A percentile compares a stretch with the other conserved stretches of the same genome.
phyloP scores from a whole-genome alignment of 2,113 vertebrate species.

The Cyprinodon brontotheroides region DNA sequence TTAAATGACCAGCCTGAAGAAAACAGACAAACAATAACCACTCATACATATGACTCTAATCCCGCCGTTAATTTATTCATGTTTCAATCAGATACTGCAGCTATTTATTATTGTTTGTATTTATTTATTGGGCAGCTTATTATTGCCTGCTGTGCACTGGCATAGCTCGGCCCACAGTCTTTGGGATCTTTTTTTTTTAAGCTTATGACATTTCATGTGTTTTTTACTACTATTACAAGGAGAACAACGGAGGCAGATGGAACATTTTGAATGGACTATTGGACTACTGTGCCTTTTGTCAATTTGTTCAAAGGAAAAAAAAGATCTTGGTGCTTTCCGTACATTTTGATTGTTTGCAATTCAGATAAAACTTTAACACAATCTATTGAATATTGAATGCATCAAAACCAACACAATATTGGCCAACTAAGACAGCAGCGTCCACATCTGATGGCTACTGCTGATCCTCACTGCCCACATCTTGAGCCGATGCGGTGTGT shows the following conservation, averaged over 20 bases:
- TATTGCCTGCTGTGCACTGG: slow-evolving; percentile 54
- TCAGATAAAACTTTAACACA: slow-evolving; percentile 43
- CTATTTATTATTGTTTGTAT: slow-evolving; percentile 81
- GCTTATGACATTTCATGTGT: slow-evolving; percentile 47
- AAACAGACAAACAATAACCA: slow-evolving; percentile 38
- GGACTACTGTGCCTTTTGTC: slow-evolving; percentile 82
- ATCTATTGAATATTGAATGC: slow-evolving; percentile 22
- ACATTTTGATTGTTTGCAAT: slow-evolving; percentile 69
- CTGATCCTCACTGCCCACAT: slow-evolving; percentile 26
- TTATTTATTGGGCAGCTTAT: slow-evolving; percentile 79
- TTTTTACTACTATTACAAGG: slow-evolving; percentile 45
- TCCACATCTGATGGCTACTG: slow-evolving; percentile 28
- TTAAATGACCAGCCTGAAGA: slow-evolving; percentile 32
- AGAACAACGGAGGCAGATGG: slow-evolving; percentile 38
- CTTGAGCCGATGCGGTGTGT: slow-evolving; percentile 6
- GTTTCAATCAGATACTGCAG: slow-evolving; percentile 66
- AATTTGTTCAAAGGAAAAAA: slow-evolving; percentile 58
- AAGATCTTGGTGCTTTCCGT: slow-evolving; percentile 55
- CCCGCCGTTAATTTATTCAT: slow-evolving; percentile 78
- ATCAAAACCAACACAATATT: slow-evolving; percentile 18
- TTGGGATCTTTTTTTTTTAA: slow-evolving; percentile 17
- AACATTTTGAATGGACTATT: slow-evolving; percentile 61
- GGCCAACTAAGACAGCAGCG: not conserved
- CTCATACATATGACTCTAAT: slow-evolving; percentile 46
- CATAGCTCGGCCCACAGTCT: slow-evolving; percentile 51